phyloP scores from a whole-genome alignment of 2,797 vertebrate genomes.

The Pelochelys cantorii region DNA sequence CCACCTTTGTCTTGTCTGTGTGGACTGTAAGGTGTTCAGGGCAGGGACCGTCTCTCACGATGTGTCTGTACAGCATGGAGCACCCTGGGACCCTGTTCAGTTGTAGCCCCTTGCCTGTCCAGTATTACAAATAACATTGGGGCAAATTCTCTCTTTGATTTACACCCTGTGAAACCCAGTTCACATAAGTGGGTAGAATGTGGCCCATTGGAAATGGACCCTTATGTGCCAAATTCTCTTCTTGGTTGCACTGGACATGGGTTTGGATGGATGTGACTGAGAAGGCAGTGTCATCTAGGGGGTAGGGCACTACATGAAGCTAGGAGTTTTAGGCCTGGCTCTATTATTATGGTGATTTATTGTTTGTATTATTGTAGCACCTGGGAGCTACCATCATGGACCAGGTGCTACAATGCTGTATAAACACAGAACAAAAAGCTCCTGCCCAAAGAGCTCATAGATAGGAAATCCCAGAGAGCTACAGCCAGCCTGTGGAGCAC shows the following conservation, averaged over 20 bases:
- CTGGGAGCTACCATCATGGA: neutral
- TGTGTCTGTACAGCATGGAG: neutral
- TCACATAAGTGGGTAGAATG: neutral
- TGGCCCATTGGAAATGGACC: accelerated
- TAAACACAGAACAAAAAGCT: neutral
- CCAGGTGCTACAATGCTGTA: neutral
- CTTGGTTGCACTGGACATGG: accelerated
- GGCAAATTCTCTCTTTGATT: neutral
- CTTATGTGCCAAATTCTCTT: accelerated
- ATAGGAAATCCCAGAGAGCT: neutral
- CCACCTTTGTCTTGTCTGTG: neutral
- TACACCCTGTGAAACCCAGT: accelerated
- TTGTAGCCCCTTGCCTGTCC: neutral
- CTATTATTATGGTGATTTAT: neutral
- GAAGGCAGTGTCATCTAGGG: neutral
- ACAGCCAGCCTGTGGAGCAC: neutral
- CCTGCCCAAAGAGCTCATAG: neutral
- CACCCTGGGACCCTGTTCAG: neutral
- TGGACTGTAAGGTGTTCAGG: neutral
- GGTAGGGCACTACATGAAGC: neutral
- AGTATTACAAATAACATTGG: neutral
- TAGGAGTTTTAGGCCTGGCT: neutral
- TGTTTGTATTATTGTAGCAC: neutral
- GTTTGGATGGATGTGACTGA: accelerated
- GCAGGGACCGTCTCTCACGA: neutral